Conservation (phyloP, 2,888 invertebrate species). For the Plagiodera versicolora region DNA sequence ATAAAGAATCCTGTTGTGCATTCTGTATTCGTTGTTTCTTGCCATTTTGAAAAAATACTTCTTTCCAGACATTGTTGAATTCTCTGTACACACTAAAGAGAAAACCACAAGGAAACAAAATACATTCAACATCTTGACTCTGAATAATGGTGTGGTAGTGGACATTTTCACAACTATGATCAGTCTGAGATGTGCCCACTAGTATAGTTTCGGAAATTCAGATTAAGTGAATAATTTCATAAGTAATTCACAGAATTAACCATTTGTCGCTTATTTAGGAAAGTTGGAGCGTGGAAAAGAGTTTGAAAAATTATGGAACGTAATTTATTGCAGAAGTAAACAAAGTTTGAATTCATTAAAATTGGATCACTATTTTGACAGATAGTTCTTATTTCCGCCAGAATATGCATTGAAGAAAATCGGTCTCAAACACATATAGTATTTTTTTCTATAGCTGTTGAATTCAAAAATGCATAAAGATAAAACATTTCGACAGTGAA, state of each 20-base stretch:
- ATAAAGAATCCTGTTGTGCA: conserved; percentile 40
- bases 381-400: too few relatives aligned
- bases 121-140: conserved; percentile 4
- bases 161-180: not conserved
- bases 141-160: too few relatives aligned
- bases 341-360: too few relatives aligned
- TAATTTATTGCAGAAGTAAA: too few relatives aligned
- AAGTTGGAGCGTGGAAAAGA: too few relatives aligned
- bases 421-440: too few relatives aligned
- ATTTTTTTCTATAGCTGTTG: too few relatives aligned
- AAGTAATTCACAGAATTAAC: not conserved
- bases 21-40: conserved; percentile 40
- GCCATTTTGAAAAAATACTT: conserved; percentile 45
- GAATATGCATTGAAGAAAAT: too few relatives aligned
- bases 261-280: not conserved
- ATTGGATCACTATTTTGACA: too few relatives aligned
- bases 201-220: not conserved
- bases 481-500: too few relatives aligned
- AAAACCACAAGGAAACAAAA: conserved; percentile 5
- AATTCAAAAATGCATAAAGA: too few relatives aligned
- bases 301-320: too few relatives aligned
- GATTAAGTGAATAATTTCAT: not conserved
- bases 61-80: conserved; percentile 17
- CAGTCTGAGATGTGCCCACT: not conserved
- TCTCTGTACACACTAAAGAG: conserved; percentile 4